phyloP scores from a whole-genome alignment of 2,888 invertebrate genomes.

The Boloria selene region DNA sequence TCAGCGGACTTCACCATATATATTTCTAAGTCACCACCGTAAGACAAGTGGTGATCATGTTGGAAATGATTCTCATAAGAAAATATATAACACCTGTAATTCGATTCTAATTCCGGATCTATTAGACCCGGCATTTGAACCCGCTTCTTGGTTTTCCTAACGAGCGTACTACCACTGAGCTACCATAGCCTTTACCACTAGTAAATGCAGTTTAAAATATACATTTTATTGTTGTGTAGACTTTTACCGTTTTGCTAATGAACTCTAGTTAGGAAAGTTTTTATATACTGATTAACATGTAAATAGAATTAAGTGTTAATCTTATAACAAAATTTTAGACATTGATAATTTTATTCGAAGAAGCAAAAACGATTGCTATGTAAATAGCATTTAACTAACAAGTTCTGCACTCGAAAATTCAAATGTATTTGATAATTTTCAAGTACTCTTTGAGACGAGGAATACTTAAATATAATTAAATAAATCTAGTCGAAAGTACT shows the following conservation, averaged over 20 bases:
- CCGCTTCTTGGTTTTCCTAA: no score
- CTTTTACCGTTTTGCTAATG: not conserved
- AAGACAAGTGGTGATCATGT: no score
- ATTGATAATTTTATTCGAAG: conserved; percentile 29
- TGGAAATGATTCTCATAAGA: no score
- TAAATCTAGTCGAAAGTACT: conserved; percentile 22
- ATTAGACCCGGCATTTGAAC: no score
- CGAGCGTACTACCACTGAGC: no score
- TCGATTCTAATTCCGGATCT: no score
- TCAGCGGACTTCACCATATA: no score
- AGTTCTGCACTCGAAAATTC: conserved; percentile 38
- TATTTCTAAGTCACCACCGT: no score
- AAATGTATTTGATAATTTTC: conserved; percentile 35
- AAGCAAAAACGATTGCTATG: conserved; percentile 36
- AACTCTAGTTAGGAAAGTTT: not conserved
- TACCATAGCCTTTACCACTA: no score
- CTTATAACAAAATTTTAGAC: not conserved
- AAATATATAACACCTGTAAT: no score
- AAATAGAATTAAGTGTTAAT: not conserved
- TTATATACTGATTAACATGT: not conserved
- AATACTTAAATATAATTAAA: conserved; percentile 27
- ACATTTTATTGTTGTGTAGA: no score
- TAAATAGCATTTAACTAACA: conserved; percentile 39
- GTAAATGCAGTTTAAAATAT: no score
- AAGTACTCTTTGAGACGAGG: conserved; percentile 39